phyloP scores from a whole-genome alignment of 1,140 invertebrate genomes.

The Hycleus cichorii region DNA sequence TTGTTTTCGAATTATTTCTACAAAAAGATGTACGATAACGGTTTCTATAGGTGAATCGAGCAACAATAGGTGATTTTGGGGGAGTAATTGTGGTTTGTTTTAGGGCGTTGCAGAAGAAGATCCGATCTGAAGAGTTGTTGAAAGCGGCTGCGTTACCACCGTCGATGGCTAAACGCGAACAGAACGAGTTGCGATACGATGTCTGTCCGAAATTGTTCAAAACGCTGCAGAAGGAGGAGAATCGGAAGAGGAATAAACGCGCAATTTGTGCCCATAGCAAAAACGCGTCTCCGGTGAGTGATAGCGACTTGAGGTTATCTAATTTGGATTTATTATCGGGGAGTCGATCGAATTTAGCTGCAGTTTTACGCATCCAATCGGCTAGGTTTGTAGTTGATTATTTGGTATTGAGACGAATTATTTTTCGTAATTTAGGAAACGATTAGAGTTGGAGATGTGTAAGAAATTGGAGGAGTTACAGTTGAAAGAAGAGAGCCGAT shows the following conservation, averaged over 20 bases:
- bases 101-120: slow-evolving; percentile 57
- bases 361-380: slow-evolving; percentile 58
- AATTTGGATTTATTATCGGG: slow-evolving; percentile 43
- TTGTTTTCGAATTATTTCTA: slow-evolving; percentile 62
- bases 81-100: slow-evolving; percentile 14
- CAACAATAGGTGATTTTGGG: background rate
- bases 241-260: too few species aligned
- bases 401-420: background rate
- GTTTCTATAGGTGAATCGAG: slow-evolving; percentile 53
- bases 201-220: slow-evolving; percentile 36
- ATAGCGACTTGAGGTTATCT: slow-evolving; percentile 24
- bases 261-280: too few species aligned
- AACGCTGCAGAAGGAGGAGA: too few species aligned
- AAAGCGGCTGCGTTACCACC: slow-evolving; percentile 58
- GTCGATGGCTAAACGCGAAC: slow-evolving; percentile 59
- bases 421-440: slow-evolving; percentile 42
- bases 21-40: slow-evolving; percentile 60
- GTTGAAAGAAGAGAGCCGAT: slow-evolving; percentile 47
- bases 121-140: slow-evolving; percentile 60
- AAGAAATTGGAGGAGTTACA: slow-evolving; percentile 51
- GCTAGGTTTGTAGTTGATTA: slow-evolving; percentile 42
- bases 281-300: too few species aligned
- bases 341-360: slow-evolving; percentile 60
- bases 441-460: slow-evolving; percentile 55
- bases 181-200: slow-evolving; percentile 25